Base-by-base conservation (phyloP, 2,113 vertebrate genomes). In the Pygathrix nemaeus region DNA sequence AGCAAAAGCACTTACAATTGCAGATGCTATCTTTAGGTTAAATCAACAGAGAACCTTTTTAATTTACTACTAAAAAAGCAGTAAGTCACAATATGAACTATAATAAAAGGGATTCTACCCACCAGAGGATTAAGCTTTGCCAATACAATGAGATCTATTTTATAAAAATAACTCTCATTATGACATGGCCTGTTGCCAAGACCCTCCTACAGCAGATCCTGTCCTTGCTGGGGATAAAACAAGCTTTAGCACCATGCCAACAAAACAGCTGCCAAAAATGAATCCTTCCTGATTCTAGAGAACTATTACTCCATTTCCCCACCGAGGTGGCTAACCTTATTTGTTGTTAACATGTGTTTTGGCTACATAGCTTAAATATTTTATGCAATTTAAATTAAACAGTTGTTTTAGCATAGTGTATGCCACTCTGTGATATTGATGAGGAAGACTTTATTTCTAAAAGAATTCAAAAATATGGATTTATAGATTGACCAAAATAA, bases 121-220 rank as follows among this genome's bases (percentile, higher is more conserved):
- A 88, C 40, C 13, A 86, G n/a, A 88, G 68, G 59, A 94, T 85
- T 96, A 91, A 88, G 18, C 25, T 90, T 68, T 96, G 85, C 93
- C 68, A 94, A 91, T 86, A 94, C 86, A 97, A 91, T 83, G 59
- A 95, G 88, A 93, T 14, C 48, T 78, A 14, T 72, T 96, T 89
- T 94, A 94, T 91, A 97, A 98, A 97, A 98, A 97, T 96, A 97
- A 97, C 73, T 55, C 17, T 90, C 23, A 79, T 43, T 91, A 94
- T 89, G 79, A 70, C 38, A 21, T 79, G 89, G 73, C 78, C 73
- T 55, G 20, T 70, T 96, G 93, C 91, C 40, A 7, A 95, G 93
- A 97, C 93, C 93, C 97, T 97, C 96, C 96, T 86, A 88, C 82
- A 80, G 61, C 13, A 94, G 86, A 84, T 89, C 92, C 90, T 93